Evolutionary conservation across 2,797 vertebrate genomes (phyloP).

Genomic region (Acanthiza pusilla): DNA sequence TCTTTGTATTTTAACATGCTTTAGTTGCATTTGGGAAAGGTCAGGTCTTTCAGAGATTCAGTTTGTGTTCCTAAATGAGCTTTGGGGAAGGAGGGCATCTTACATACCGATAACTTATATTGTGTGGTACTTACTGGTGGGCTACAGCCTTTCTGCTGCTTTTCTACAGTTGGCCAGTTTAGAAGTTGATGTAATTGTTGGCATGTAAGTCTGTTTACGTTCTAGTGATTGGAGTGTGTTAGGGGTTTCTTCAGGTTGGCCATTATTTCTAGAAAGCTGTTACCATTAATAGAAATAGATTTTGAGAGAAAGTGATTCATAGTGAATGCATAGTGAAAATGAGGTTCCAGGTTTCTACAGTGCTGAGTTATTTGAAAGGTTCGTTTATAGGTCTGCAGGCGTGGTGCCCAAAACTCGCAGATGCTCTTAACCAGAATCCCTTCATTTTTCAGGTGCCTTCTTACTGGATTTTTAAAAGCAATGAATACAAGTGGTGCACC

Average conservation of each 20-base stretch:
- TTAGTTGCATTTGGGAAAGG: not conserved
- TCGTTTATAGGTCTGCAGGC: not conserved
- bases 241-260: fast-evolving
- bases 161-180: not conserved
- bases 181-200: fast-evolving
- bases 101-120: not conserved
- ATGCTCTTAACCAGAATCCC: not conserved
- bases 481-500: not conserved
- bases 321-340: not conserved
- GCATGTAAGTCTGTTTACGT: not conserved
- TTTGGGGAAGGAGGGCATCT: not conserved
- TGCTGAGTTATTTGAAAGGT: not conserved
- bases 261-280: not conserved
- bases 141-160: not conserved
- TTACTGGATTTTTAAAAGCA: not conserved
- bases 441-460: not conserved
- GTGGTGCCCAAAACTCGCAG: not conserved
- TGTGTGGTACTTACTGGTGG: not conserved
- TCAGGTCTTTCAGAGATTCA: not conserved
- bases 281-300: not conserved
- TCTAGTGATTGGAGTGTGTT: not conserved
- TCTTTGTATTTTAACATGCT: not conserved
- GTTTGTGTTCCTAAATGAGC: not conserved
- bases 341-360: not conserved
- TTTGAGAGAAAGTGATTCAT: not conserved